A percentile compares a stretch with the other conserved stretches of the same genome.
Evolutionary conservation across 2,797 vertebrate genomes (phyloP).

Genomic region (Phoebastria nigripes): DNA sequence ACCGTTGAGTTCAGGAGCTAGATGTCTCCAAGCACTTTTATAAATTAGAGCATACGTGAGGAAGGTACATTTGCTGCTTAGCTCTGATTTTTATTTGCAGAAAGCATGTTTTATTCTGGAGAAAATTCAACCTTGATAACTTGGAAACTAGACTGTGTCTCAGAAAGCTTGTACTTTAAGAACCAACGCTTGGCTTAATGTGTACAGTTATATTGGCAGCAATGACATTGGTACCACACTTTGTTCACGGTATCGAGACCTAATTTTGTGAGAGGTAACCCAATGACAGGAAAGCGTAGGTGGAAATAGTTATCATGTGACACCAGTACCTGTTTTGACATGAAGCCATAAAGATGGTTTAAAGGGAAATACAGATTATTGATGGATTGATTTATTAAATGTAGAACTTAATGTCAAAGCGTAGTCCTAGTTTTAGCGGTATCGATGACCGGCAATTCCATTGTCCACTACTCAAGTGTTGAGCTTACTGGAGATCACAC

Average conservation of each 20-base stretch:
- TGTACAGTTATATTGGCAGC: neutral
- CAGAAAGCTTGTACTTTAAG: neutral
- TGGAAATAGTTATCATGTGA: too few species aligned
- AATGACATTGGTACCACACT: neutral
- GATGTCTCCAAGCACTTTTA: neutral
- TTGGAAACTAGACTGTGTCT: neutral
- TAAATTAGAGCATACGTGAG: neutral
- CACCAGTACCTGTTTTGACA: neutral
- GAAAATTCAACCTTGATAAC: neutral
- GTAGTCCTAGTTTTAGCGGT: neutral
- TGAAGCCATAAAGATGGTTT: neutral
- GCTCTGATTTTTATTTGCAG: neutral
- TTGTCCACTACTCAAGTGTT: neutral
- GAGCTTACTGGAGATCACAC: neutral
- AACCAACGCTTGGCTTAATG: neutral
- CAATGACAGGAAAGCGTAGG: neutral
- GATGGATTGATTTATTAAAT: too few species aligned
- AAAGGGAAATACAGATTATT: neutral
- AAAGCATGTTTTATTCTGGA: neutral
- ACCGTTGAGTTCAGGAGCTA: neutral
- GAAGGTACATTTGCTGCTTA: neutral
- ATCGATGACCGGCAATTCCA: neutral
- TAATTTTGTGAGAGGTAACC: neutral
- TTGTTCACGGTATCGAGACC: neutral
- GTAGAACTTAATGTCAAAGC: neutral